A percentile compares a stretch with the other conserved stretches of the same genome.
These are phyloP conservation scores for Parauchenoglanis punctatus DNA, from an alignment of 2,797 vertebrate species.

Conservation along the genomic window DNA sequence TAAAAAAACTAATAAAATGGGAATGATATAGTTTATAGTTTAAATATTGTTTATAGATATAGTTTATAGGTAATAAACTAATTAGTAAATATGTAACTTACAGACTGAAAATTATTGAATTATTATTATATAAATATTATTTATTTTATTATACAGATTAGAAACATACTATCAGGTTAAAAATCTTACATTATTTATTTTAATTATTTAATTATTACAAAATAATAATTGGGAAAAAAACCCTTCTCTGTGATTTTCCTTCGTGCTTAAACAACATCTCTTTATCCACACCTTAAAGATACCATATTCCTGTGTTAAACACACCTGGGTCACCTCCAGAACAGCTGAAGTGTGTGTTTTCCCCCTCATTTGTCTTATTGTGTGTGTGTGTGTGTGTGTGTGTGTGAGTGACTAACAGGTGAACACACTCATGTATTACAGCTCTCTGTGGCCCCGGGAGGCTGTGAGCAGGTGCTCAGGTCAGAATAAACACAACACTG, in stretches of 20 bases:
- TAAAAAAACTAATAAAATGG: too few relatives aligned
- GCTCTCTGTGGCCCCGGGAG: not conserved
- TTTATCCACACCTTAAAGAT: not conserved
- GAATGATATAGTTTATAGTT: too few relatives aligned
- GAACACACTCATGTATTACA: conserved; percentile 48
- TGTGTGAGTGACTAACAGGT: conserved; percentile 33
- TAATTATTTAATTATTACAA: too few relatives aligned
- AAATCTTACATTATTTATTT: too few relatives aligned
- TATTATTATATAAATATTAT: too few relatives aligned
- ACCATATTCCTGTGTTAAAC: not conserved
- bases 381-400: conserved; percentile 22
- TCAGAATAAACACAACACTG: conserved; percentile 40
- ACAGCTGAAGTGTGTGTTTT: conserved; percentile 22
- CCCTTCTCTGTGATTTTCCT: not conserved
- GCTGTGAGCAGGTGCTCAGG: conserved; percentile 34
- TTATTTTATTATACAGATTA: too few relatives aligned
- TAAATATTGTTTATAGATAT: too few relatives aligned
- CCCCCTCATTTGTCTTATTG: conserved; percentile 33
- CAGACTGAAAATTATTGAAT: too few relatives aligned
- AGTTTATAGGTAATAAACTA: too few relatives aligned
- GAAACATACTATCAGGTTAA: too few relatives aligned
- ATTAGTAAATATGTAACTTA: too few relatives aligned
- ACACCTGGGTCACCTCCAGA: conserved; percentile 44
- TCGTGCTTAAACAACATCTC: not conserved
- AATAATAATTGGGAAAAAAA: not conserved